phyloP scores from a whole-genome alignment of 23 tunicate genomes.

The Halocynthia aurantium region DNA sequence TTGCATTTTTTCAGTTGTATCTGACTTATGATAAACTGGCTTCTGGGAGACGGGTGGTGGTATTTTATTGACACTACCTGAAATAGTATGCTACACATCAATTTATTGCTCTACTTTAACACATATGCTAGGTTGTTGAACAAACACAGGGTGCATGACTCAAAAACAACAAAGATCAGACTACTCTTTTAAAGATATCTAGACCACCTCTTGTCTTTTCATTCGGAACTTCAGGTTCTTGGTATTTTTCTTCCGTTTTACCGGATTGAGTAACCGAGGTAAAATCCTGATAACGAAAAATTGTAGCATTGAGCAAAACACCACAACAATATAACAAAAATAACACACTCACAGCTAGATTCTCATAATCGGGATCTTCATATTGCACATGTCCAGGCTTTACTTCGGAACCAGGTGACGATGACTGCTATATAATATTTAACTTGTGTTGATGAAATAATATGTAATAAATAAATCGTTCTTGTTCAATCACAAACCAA shows the following conservation, averaged over 20 bases:
- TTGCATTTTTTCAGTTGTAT: not conserved
- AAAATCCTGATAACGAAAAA: conserved; percentile 2
- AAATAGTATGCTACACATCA: not conserved
- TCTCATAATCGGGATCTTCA: conserved; percentile 75
- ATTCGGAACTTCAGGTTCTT: too few relatives aligned
- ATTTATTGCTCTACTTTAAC: too few relatives aligned
- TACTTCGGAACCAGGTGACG: not conserved
- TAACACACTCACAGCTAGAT: conserved; percentile 39
- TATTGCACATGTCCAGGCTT: conserved; percentile 1
- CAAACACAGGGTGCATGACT: too few relatives aligned
- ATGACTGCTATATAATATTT: not conserved
- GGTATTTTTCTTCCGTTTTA: too few relatives aligned
- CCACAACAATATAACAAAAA: not conserved
- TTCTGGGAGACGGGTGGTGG: conserved; percentile 1
- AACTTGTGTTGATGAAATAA: not conserved
- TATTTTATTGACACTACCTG: conserved; percentile 3
- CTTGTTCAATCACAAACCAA: not conserved
- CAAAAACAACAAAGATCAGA: too few relatives aligned
- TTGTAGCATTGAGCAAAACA: conserved; percentile 13
- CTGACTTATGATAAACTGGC: not conserved
- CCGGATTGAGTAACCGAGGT: not conserved
- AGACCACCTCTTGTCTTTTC: too few relatives aligned
- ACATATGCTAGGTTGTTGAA: too few relatives aligned
- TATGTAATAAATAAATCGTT: not conserved
- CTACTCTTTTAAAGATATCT: too few relatives aligned